Conservation (phyloP, 2,797 vertebrate genomes). For the Fringilla coelebs region DNA sequence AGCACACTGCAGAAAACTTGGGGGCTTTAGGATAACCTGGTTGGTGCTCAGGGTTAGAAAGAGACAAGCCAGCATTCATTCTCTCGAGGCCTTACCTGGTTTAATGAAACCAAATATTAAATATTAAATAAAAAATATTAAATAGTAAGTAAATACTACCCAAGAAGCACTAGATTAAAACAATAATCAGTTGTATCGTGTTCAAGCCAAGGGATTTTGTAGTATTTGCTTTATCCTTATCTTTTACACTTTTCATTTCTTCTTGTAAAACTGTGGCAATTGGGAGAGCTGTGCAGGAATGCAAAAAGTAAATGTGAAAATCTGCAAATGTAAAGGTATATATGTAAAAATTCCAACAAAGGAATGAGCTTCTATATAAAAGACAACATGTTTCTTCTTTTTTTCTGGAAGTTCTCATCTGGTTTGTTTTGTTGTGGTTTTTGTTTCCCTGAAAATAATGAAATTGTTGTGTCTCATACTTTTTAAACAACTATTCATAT, state of each 20-base stretch:
- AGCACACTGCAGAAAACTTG: background rate
- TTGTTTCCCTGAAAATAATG: background rate
- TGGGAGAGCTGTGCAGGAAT: background rate
- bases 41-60: background rate
- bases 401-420: background rate
- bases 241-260: background rate
- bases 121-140: background rate
- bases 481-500: background rate
- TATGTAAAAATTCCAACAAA: background rate
- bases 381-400: background rate
- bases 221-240: background rate
- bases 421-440: background rate
- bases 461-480: background rate
- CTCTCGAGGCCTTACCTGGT: background rate
- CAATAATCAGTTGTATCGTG: background rate
- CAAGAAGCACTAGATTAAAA: background rate
- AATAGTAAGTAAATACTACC: background rate
- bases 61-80: background rate
- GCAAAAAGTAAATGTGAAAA: background rate
- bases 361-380: background rate
- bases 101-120: background rate
- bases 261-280: background rate
- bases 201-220: background rate
- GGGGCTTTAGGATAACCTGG: background rate
- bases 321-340: background rate